Evolutionary conservation across 2,888 invertebrate species (phyloP).

Genomic region (Meiosimyza platycephala): DNA sequence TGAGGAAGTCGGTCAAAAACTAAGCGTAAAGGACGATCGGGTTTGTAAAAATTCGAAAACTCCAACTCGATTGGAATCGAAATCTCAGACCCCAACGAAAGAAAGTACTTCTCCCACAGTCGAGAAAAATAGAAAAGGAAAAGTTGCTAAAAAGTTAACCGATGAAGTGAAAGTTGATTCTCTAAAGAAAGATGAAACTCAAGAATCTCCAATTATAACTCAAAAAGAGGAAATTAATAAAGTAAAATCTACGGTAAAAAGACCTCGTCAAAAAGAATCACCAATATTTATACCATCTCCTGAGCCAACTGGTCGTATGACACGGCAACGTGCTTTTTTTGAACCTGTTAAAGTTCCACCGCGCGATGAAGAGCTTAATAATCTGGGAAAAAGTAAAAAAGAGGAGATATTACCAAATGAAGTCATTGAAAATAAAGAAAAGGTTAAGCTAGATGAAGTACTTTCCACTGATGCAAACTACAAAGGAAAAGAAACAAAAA

Average conservation of each 20-base stretch:
- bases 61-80: constrained; percentile 41
- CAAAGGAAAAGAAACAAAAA: constrained; percentile 1
- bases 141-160: constrained; percentile 24
- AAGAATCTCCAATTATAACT: constrained; percentile 36
- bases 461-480: constrained; percentile 5
- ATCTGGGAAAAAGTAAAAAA: constrained; percentile 26
- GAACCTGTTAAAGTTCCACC: constrained; percentile 64
- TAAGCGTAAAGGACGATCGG: constrained; percentile 40
- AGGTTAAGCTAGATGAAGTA: neutral
- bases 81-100: constrained; percentile 50
- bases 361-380: constrained; percentile 38
- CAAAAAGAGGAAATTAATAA: constrained; percentile 44
- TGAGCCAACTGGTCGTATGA: constrained; percentile 65
- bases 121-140: constrained; percentile 39
- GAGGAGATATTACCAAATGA: neutral
- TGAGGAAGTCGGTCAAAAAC: constrained; percentile 44
- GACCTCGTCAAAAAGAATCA: constrained; percentile 63
- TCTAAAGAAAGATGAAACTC: constrained; percentile 38
- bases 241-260: constrained; percentile 55
- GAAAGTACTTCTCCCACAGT: constrained; percentile 42
- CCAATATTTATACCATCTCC: constrained; percentile 64
- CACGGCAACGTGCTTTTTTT: constrained; percentile 64
- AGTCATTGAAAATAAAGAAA: constrained; percentile 11
- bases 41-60: constrained; percentile 41
- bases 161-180: constrained; percentile 33